Percentiles rank a stretch among this genome's conserved stretches.
Evolutionary conservation across 2,113 vertebrate species (phyloP).

Genomic region (Neofelis nebulosa): DNA sequence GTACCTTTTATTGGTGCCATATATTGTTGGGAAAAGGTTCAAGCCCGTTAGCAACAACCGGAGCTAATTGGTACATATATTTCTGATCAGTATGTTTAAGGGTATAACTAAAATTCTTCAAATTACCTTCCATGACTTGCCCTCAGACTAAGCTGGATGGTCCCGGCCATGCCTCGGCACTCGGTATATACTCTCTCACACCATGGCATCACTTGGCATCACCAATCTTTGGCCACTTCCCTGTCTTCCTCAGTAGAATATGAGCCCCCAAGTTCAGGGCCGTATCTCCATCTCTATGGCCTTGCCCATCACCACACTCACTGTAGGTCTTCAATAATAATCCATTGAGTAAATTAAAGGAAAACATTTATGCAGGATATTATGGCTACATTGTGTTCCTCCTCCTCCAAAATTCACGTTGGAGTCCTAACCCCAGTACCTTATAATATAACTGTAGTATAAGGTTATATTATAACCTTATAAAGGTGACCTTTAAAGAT

Average conservation of each 20-base stretch:
- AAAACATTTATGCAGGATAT: background rate
- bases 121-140: background rate
- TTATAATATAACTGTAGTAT: background rate
- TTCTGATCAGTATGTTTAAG: background rate
- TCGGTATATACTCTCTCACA: background rate
- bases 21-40: background rate
- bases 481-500: no score
- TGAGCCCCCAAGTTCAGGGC: background rate
- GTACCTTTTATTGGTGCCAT: background rate
- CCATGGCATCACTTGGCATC: background rate
- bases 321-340: background rate
- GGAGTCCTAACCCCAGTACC: background rate
- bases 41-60: background rate
- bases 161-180: background rate
- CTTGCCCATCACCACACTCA: background rate
- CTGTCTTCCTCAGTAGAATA: background rate
- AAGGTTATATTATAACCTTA: no score
- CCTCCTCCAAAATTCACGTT: background rate
- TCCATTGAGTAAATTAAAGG: background rate
- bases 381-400: background rate
- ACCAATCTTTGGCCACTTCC: background rate
- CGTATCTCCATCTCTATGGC: background rate
- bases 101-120: background rate
- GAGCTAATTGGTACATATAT: background rate
- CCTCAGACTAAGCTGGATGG: background rate